A percentile compares a stretch with the other conserved stretches of the same genome.
Evolutionary conservation across 2,797 vertebrate species (phyloP).

Genomic region (Fratercula arctica): DNA sequence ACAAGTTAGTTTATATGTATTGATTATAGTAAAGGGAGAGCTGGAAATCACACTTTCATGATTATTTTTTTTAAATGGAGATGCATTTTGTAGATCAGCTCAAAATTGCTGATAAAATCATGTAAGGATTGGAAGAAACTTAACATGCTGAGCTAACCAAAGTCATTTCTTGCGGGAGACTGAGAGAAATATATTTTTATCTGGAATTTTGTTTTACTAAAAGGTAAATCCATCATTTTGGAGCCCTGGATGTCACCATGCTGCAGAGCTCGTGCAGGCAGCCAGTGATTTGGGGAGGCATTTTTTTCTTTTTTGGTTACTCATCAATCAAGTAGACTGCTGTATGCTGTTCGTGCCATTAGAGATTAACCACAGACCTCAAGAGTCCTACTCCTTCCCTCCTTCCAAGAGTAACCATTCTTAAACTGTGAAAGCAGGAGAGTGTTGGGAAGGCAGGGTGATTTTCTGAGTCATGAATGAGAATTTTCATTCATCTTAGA

Average conservation of each 20-base stretch:
- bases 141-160: conserved; percentile 25
- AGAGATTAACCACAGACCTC: conserved; percentile 54
- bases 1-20: background rate
- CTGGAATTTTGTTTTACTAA: conserved; percentile 59
- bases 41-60: background rate
- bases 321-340: conserved; percentile 65
- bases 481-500: background rate
- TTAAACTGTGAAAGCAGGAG: background rate
- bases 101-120: conserved; percentile 13
- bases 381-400: conserved; percentile 7
- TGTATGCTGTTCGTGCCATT: conserved; percentile 38
- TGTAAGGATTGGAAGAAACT: background rate
- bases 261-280: conserved; percentile 15
- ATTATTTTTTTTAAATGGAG: background rate
- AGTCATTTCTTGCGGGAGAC: conserved; percentile 31
- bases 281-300: conserved; percentile 10
- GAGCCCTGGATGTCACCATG: conserved; percentile 38
- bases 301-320: conserved; percentile 39
- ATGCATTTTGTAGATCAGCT: conserved; percentile 3
- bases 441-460: background rate
- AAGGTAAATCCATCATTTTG: conserved; percentile 66
- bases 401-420: background rate
- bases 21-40: background rate
- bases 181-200: conserved; percentile 55
- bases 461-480: conserved; percentile 3